These are phyloP conservation scores for Malurus elegans DNA, from an alignment of 2,113 vertebrate species.

Conservation along the genomic window DNA sequence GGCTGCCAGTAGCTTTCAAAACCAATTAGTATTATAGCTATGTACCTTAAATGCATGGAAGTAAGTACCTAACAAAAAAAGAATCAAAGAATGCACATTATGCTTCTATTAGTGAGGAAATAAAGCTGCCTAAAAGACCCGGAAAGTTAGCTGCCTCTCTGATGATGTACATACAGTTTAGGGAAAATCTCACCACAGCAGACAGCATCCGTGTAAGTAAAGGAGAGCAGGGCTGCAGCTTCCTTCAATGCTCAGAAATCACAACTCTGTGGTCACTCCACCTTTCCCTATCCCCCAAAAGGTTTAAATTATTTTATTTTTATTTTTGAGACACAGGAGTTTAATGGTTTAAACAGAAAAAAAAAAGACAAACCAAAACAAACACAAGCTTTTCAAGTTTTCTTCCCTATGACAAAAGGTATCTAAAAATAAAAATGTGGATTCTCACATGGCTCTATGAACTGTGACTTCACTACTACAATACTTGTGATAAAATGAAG, in stretches of 20 bases:
- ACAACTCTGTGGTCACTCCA: neutral
- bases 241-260: neutral
- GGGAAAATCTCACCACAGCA: neutral
- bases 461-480: neutral
- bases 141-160: neutral
- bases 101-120: neutral
- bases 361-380: neutral
- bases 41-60: neutral
- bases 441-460: neutral
- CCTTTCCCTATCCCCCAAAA: neutral
- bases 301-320: neutral
- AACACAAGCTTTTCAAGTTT: neutral
- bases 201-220: neutral
- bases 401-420: neutral
- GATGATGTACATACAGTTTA: rapidly evolving
- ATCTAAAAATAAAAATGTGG: neutral
- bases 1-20: conserved; percentile 13
- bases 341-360: neutral
- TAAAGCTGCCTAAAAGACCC: neutral
- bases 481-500: neutral
- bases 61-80: neutral
- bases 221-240: neutral
- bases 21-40: neutral
- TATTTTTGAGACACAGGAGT: neutral
- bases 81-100: neutral